These are phyloP conservation scores for Podarcis lilfordi DNA, from an alignment of 2,797 vertebrate species.

Conservation along the genomic window DNA sequence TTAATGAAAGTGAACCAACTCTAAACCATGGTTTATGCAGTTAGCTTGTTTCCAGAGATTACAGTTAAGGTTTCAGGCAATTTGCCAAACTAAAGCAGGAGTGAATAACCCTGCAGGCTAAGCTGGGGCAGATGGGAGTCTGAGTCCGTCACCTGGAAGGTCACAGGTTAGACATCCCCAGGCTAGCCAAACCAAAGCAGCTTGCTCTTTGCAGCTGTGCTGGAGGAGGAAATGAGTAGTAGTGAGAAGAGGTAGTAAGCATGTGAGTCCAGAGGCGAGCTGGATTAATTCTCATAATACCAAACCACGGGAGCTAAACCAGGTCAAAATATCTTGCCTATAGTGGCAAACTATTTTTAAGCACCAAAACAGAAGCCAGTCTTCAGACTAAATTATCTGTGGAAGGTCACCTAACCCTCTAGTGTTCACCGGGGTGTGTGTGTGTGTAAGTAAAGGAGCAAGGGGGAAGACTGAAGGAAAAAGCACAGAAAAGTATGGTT, in stretches of 20 bases:
- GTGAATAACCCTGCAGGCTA: not conserved
- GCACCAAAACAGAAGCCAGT: not conserved
- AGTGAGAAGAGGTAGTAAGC: too few relatives aligned
- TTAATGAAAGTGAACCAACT: not conserved
- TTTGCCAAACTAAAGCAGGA: not conserved
- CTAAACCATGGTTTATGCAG: not conserved
- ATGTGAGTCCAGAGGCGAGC: not conserved
- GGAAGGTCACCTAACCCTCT: too few relatives aligned
- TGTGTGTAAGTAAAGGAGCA: too few relatives aligned
- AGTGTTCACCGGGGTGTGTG: too few relatives aligned
- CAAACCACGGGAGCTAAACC: not conserved
- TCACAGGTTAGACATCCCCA: too few relatives aligned
- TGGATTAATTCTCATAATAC: not conserved
- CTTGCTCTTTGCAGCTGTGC: too few relatives aligned
- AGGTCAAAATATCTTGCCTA: not conserved
- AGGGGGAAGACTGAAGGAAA: not conserved
- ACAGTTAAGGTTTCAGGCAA: not conserved
- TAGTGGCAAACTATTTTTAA: not conserved
- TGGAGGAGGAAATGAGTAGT: too few relatives aligned
- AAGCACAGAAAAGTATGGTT: not conserved
- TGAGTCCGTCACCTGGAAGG: too few relatives aligned
- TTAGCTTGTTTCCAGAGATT: not conserved
- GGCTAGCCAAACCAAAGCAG: too few relatives aligned
- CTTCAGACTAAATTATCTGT: not conserved
- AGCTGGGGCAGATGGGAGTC: too few relatives aligned